Conservation (phyloP, 2,888 invertebrate species). For the Metellina segmentata region DNA sequence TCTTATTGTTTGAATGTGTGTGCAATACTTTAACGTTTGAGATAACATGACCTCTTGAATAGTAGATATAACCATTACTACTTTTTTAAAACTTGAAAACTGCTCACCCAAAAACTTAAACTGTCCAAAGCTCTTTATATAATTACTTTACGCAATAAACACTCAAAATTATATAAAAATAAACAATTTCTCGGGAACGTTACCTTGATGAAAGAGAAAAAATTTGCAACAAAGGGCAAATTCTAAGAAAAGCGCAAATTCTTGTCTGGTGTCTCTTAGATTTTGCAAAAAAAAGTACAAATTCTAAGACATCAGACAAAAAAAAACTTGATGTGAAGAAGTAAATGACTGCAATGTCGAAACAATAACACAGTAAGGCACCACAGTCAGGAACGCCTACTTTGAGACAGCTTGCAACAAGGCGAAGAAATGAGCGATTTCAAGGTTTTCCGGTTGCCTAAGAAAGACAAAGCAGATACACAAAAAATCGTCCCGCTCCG, state of each 20-base stretch:
- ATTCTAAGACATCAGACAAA: neutral
- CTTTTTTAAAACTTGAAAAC: no score
- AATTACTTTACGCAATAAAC: no score
- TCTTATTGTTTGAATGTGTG: no score
- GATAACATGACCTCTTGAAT: no score
- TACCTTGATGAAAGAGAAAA: no score
- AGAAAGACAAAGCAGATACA: neutral
- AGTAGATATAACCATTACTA: no score
- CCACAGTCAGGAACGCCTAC: neutral
- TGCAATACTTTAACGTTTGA: no score
- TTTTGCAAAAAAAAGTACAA: neutral
- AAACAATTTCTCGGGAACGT: no score
- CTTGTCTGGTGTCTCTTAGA: neutral
- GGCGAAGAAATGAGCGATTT: neutral
- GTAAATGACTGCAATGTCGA: neutral
- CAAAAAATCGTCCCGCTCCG: constrained; percentile 41
- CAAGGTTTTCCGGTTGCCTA: constrained; percentile 34
- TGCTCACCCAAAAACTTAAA: no score
- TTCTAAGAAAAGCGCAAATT: neutral
- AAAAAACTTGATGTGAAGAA: neutral
- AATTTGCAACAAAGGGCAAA: no score
- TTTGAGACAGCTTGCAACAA: constrained; percentile 1
- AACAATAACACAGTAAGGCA: constrained; percentile 23
- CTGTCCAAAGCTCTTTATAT: no score
- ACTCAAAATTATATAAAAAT: no score